Evolutionary conservation across 2,888 invertebrate species (phyloP), one percentile per base, ranked within the genome.

Genomic region (Pomacea canaliculata): DNA sequence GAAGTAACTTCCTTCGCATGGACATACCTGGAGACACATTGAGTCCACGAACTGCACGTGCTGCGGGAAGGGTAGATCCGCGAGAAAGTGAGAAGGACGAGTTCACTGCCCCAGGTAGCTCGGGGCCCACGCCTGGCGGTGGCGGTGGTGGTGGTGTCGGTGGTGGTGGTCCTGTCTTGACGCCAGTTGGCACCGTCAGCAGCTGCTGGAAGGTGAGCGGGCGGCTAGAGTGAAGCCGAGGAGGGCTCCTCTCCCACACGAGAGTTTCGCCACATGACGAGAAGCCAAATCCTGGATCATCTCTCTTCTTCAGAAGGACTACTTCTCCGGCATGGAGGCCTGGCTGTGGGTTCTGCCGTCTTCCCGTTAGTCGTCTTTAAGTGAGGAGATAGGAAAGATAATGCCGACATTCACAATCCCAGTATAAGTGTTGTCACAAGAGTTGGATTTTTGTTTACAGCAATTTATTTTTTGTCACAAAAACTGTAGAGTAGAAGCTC

Each of bases 1-100:
- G 80, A 79, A 80, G 78, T 59, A 82, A 65, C 70, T 80, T 82
- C 37, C 82, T 68, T 18, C 82, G 78, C 80, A 82, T 82, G 71
- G 80, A 80, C 73, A 82, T 78, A 23, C 79, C 69, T 37, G 74
- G 74, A n/a, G 69, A 74, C 59, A 68, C 74, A 74, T 74, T 74
- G 46, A 74, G 62, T 74, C 74, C 74, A 69, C 60, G 74, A 27
- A 74, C 9, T 7, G 73, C 56, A 19, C 37, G 46, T 4, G 73
- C n/a, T 46, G 73, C 73, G n/a, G 27, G 51, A 0, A 67, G 67
- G 48, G 69, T 68, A 49, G 59, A 65, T 13, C 66, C 67, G 4
- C 7, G 10, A 10, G 27, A 23, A 7, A 63, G 63, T 19, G 63
- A 12, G 63, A 12, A 1, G 7, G 63, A 19, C 10, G 23, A n/a